Percentiles rank a stretch among this genome's conserved stretches.
Evolutionary conservation across 2,113 vertebrate genomes (phyloP).

Genomic region (Rafetus swinhoei): DNA sequence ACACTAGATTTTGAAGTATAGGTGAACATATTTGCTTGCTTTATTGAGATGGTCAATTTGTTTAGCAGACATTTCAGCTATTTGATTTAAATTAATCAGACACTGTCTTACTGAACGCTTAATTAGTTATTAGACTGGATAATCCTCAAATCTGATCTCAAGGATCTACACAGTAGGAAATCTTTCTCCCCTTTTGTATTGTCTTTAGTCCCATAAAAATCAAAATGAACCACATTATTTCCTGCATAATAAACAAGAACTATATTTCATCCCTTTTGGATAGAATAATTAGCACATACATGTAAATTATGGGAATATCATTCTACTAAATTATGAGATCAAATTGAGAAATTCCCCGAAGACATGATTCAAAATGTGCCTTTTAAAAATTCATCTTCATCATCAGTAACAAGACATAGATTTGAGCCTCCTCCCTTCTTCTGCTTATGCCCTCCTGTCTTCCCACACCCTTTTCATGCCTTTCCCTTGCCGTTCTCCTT

Average conservation of each 20-base stretch:
- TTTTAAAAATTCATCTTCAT: constrained; percentile 19
- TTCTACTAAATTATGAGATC: constrained; percentile 22
- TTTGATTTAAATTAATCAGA: background rate
- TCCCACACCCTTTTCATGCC: background rate
- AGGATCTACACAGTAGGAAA: background rate
- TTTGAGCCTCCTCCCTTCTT: background rate
- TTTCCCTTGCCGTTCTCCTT: background rate
- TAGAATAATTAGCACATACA: background rate
- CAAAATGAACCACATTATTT: background rate
- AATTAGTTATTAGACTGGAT: background rate
- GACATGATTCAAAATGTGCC: background rate
- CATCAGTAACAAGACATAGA: background rate
- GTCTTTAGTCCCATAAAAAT: background rate
- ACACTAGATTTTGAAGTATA: background rate
- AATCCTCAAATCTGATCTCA: background rate
- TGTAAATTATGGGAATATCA: constrained; percentile 9
- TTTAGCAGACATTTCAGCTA: constrained; percentile 1
- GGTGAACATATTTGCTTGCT: background rate
- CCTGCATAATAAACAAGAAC: background rate
- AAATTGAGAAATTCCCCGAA: constrained; percentile 37
- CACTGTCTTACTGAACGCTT: background rate
- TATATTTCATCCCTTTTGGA: background rate
- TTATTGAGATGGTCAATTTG: background rate
- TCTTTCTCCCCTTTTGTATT: background rate
- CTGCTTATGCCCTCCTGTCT: background rate